Evolutionary conservation across 2,888 invertebrate genomes (phyloP), one percentile per base, ranked within the genome.

Genomic region (Vandiemenella viatica): DNA sequence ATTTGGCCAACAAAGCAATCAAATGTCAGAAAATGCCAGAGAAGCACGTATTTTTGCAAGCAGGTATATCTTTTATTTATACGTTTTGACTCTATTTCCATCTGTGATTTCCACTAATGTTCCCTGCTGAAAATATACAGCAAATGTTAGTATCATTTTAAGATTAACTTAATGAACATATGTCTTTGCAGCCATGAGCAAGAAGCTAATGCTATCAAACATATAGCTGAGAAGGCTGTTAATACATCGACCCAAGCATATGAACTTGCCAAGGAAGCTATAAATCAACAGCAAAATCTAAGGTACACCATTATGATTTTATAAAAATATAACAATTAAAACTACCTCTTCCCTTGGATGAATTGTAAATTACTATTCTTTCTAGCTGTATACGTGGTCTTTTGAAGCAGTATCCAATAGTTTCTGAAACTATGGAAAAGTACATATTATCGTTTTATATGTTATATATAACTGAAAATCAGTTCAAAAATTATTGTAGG

Each of bases 1-100:
- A 63, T 87, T 86, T 59, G 96, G 95, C 13, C 89, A 89, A 56
- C 92, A 93, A 62, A 90, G 89, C 1, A 78, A 83, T n/a, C 83
- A 88, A 60, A 92, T 98, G 84, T 89, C 92, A 0, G 77, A 80
- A 10, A 80, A 95, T 47, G 92, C 96, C 0, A 80, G 88, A 54
- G 84, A 92, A 63, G 92, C 96, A 0, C 77, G 93, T 37, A 71
- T 78, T 15, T 64, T 86, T 5, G 89, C 92, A 0, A 86, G 90
- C 57, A 75, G 78, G 66, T 77, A 82, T 55, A 80, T 80, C 59
- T 47, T 38, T 37, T 44, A n/a, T 44, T 55, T 17, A 16, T 48
- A n/a, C 2, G n/a, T 43, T 10, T 32, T 43, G n/a, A 3, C 13
- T 19, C 15, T 43, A 4, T 20, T 15, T 41, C 32, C 18, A 8